Base-by-base conservation (phyloP, 2,113 vertebrate species). In the Corydoras sp. region DNA sequence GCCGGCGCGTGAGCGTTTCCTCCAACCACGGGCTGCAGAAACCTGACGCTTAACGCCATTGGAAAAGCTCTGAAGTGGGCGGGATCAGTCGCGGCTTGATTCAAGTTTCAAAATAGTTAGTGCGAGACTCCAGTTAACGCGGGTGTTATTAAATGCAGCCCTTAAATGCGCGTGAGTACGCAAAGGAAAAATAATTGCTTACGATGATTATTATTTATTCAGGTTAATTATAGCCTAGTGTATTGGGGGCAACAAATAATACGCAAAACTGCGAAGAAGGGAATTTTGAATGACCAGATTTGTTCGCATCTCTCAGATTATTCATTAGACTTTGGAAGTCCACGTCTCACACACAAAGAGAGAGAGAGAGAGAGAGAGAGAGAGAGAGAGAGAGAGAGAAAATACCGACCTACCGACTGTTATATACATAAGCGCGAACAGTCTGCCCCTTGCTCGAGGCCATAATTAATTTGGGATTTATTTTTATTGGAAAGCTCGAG, bases 401-500 rank as follows among this genome's bases (percentile, higher is more conserved):
- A 72, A 55, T 68, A 58, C 54, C 92, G 92, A 85, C 91, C 92
- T 90, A 60, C 68, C 92, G 93, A 85, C 92, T 92, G 90, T 89
- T 88, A 86, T 81, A 86, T 89, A 86, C 90, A 90, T 89, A 90
- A 86, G 90, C 91, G 89, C 91, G 86, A 88, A 92, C 89, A 83
- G 93, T 95, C 93, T 96, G 92, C 89, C 93, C 90, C 92, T 93
- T 82, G 92, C 95, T 97, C 84, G 81, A 88, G 93, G 94, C 94
- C 94, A 94, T 96, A 93, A 97, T 98, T 98, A 96, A 98, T 97
- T 94, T 95, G 93, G 95, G 94, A 97, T 98, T 96, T 97, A 95
- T 98, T 98, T 98, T 95, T 95, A 95, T 96, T 98, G 94, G 94
- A 96, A 92, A 92, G 91, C 90, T 86, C 87, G 84, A 91, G 93